Evolutionary conservation across 2,888 invertebrate genomes (phyloP), one percentile per base, ranked within the genome.

Genomic region (Emmelina monodactyla): DNA sequence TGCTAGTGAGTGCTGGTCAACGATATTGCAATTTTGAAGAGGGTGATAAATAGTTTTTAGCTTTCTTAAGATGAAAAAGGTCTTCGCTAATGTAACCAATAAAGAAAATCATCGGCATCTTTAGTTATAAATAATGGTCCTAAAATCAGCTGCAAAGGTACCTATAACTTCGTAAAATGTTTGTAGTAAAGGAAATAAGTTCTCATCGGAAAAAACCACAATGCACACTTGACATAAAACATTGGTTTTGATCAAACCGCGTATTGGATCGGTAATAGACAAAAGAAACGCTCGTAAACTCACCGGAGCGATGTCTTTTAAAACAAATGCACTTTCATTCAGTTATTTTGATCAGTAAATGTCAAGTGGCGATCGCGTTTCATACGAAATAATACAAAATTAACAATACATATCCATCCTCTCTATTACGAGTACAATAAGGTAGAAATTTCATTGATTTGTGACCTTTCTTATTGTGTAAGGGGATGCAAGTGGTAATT

Each of bases 361-460:
- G 70, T 75, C 71, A 73, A 76, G 76, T 60, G 63, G 56, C 61
- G 62, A 72, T 75, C 73, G 67, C 59, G 50, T 67, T 58, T 67
- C 66, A 53, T 46, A 51, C 51, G 52, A 47, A 49, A 48, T 13
- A 13, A 46, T 38, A 46, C 54, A 37, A 22, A 28, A 31, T 12
- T 33, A 38, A 7, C 14, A 22, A 2, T n/a, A 0, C 16, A 28
- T 42, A 37, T 29, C 11, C 7, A 22, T 32, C n/a, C 36, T 34
- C 53, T 28, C 37, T 63, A 59, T 42, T 0, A 0, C 0, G 0
- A 14, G n/a, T 2, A 1, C 0, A 0, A 19, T 55, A 65, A 50
- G 39, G 53, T 31, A 35, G n/a, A 40, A 16, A 41, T 41, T 55
- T 9, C 19, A 5, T 19, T 0, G 1, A n/a, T 1, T 34, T 35